A percentile compares a stretch with the other conserved stretches of the same genome.
These are phyloP conservation scores for Anolis carolinensis DNA, from an alignment of 2,113 vertebrate species.

Conservation along the genomic window DNA sequence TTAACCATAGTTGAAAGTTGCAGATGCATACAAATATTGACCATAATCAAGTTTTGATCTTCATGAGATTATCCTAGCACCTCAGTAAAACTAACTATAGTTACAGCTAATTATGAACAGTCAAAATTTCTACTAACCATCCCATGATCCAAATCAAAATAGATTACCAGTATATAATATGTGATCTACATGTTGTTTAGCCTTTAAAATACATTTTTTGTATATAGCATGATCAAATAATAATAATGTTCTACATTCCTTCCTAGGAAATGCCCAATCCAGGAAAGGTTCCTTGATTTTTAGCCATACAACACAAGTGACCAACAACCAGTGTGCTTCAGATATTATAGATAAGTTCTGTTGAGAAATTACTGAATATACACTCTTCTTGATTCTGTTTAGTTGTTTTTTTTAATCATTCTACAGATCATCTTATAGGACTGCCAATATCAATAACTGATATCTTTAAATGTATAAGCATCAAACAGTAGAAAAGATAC, in stretches of 20 bases:
- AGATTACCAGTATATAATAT: not conserved
- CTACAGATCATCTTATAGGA: not conserved
- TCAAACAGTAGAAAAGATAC: not conserved
- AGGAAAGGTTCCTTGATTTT: slow-evolving; percentile 4
- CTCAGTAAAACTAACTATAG: not conserved
- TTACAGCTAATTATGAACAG: not conserved
- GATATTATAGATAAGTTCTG: not conserved
- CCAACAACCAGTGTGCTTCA: not conserved
- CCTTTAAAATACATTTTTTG: not conserved
- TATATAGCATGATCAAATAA: not conserved
- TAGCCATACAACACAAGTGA: not conserved
- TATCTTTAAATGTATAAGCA: not conserved
- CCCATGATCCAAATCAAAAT: not conserved
- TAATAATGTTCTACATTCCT: not conserved
- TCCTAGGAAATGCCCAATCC: not conserved
- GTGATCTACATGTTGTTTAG: not conserved
- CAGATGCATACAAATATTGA: not conserved
- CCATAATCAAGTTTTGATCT: not conserved
- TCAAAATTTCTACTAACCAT: not conserved
- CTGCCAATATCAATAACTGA: not conserved
- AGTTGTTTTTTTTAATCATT: not conserved
- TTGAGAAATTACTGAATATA: not conserved
- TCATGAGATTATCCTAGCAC: not conserved
- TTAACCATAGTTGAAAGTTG: no score
- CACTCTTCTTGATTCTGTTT: not conserved